Percentiles rank a stretch among this genome's conserved stretches.
phyloP scores from a whole-genome alignment of 2,113 vertebrate species.

The Callospermophilus lateralis region DNA sequence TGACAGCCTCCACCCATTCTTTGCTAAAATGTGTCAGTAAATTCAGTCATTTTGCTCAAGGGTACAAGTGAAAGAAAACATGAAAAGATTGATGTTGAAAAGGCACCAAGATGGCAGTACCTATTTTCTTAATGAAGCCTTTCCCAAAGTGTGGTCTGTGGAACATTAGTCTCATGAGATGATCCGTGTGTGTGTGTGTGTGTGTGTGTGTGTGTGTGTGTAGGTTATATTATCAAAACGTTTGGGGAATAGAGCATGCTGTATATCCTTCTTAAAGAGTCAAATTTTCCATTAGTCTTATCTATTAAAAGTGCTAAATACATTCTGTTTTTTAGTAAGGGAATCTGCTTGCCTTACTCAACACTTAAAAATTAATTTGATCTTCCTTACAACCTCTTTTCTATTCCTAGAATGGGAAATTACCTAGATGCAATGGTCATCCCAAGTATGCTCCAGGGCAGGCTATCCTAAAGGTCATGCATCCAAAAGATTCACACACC shows the following conservation, averaged over 20 bases:
- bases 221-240: neutral
- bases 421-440: neutral
- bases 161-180: slow-evolving; percentile 44
- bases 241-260: slow-evolving; percentile 22
- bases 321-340: neutral
- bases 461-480: neutral
- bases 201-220: too few species aligned
- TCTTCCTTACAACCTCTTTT: neutral
- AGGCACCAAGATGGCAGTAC: slow-evolving; percentile 5
- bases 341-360: slow-evolving; percentile 29
- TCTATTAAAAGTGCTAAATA: slow-evolving; percentile 35
- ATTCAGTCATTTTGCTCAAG: slow-evolving; percentile 49
- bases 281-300: neutral
- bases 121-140: slow-evolving; percentile 60
- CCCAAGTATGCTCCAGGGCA: neutral
- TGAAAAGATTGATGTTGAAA: slow-evolving; percentile 54
- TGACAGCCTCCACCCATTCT: slow-evolving; percentile 36
- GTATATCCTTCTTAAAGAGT: neutral
- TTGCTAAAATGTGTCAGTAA: slow-evolving; percentile 62
- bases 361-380: slow-evolving; percentile 33
- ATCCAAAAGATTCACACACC: neutral
- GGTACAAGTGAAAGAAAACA: slow-evolving; percentile 51
- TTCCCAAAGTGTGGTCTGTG: slow-evolving; percentile 18
- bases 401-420: neutral
- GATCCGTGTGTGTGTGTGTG: neutral